Percentiles rank a stretch among this genome's conserved stretches.
Evolutionary conservation across 2,113 vertebrate genomes (phyloP).

Genomic region (Dissostichus mawsoni): DNA sequence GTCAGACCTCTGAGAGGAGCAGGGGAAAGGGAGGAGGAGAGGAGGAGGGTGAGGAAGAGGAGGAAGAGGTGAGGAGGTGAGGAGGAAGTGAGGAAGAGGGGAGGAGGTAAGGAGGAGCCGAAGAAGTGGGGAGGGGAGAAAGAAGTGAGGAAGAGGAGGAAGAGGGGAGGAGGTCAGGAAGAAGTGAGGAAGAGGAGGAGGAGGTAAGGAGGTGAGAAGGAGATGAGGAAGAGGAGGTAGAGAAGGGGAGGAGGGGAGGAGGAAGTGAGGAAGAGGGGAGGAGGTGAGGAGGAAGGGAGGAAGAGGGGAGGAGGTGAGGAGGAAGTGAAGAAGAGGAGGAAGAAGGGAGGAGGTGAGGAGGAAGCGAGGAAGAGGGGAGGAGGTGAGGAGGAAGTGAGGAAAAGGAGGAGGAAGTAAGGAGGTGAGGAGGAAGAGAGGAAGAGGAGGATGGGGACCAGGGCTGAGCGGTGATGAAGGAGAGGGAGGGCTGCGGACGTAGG

Average conservation of each 20-base stretch:
- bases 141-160: slow-evolving; percentile 57
- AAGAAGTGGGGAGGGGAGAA: slow-evolving; percentile 64
- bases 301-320: too few species aligned
- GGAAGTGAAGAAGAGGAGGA: neutral
- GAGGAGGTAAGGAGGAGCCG: neutral
- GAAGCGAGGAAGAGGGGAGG: neutral
- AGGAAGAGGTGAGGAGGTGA: neutral
- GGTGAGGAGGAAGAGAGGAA: neutral
- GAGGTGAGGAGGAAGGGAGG: neutral
- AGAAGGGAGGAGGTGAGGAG: neutral
- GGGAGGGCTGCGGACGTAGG: slow-evolving; percentile 40
- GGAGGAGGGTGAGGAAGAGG: neutral
- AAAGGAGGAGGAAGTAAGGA: neutral
- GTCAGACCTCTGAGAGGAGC: slow-evolving; percentile 67
- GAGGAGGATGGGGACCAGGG: slow-evolving; percentile 59
- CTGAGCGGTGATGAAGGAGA: slow-evolving; percentile 70
- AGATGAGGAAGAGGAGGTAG: neutral
- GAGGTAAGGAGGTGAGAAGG: neutral
- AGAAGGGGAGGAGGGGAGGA: neutral
- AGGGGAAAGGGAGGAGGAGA: neutral
- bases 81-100: neutral
- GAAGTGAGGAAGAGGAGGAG: too few species aligned
- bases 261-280: neutral
- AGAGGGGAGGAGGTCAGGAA: slow-evolving; percentile 38
- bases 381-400: neutral